Evolutionary conservation across 2,797 vertebrate species (phyloP).

Genomic region (Picus viridis): DNA sequence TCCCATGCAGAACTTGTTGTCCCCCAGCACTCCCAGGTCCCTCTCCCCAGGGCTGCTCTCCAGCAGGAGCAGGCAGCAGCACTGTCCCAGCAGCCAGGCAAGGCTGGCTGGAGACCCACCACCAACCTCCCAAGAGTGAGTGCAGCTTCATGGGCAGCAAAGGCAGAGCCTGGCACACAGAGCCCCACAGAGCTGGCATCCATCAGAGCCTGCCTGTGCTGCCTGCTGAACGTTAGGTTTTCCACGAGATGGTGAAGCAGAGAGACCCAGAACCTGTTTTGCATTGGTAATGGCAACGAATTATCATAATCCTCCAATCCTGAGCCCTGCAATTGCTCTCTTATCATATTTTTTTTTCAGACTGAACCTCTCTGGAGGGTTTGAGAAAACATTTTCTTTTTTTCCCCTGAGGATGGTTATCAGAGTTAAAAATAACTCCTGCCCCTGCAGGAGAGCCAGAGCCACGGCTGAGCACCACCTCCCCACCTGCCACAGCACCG

Average conservation of each 20-base stretch:
- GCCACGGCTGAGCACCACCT: neutral
- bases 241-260: constrained; percentile 41
- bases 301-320: constrained; percentile 23
- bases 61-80: neutral
- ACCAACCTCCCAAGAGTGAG: neutral
- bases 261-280: constrained; percentile 32
- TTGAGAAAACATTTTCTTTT: neutral
- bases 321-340: neutral
- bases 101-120: neutral
- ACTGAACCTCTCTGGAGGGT: neutral
- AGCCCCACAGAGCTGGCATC: neutral
- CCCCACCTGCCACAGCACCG: rapidly evolving
- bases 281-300: constrained; percentile 60
- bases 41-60: no score
- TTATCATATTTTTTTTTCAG: neutral
- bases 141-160: neutral
- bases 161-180: neutral
- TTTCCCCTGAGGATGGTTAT: neutral
- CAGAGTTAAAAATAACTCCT: neutral
- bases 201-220: neutral
- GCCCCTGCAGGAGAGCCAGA: neutral
- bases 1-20: no score
- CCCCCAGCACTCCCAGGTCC: no score
- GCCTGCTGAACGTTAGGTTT: neutral
- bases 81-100: neutral